Conservation (phyloP, 2,797 vertebrate genomes). For the Macroramphosus scolopax region DNA sequence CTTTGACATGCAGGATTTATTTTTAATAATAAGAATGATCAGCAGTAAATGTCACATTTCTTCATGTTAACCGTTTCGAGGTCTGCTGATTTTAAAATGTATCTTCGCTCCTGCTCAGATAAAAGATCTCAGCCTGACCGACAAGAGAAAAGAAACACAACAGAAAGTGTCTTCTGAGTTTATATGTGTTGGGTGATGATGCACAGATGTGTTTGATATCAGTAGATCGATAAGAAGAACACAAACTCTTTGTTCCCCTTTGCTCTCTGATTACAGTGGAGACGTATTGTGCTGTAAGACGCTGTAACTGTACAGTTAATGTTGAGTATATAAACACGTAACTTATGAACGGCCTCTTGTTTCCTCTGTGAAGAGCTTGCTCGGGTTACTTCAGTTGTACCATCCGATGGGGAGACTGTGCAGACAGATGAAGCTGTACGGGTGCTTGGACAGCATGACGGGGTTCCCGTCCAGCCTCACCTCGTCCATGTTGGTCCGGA, state of each 20-base stretch:
- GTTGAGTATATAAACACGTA: slow-evolving; percentile 33
- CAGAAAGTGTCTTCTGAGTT: slow-evolving; percentile 4
- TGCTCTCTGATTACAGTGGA: background rate
- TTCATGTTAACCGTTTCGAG: slow-evolving; percentile 4
- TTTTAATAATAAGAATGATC: slow-evolving; percentile 25
- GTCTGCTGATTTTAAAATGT: background rate
- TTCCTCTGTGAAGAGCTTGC: slow-evolving; percentile 2
- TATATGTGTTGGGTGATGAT: slow-evolving; percentile 14
- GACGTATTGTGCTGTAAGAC: no score
- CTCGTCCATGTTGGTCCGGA: slow-evolving; percentile 83
- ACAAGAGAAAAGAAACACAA: slow-evolving; percentile 4
- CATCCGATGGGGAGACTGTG: slow-evolving; percentile 83
- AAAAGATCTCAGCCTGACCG: slow-evolving; percentile 7
- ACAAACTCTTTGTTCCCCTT: background rate
- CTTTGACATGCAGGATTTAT: slow-evolving; percentile 58
- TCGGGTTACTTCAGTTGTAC: slow-evolving; percentile 76
- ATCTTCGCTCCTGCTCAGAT: slow-evolving; percentile 10
- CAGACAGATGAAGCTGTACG: slow-evolving; percentile 90
- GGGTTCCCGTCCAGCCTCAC: slow-evolving; percentile 92
- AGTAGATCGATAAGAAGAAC: slow-evolving; percentile 6
- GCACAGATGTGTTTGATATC: slow-evolving; percentile 9
- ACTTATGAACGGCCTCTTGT: slow-evolving; percentile 13
- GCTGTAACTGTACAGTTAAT: slow-evolving; percentile 4
- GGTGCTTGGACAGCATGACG: slow-evolving; percentile 81
- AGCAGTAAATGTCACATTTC: slow-evolving; percentile 5